Conservation (phyloP, 2,113 vertebrate species). For the Melanerpes aurifrons region DNA sequence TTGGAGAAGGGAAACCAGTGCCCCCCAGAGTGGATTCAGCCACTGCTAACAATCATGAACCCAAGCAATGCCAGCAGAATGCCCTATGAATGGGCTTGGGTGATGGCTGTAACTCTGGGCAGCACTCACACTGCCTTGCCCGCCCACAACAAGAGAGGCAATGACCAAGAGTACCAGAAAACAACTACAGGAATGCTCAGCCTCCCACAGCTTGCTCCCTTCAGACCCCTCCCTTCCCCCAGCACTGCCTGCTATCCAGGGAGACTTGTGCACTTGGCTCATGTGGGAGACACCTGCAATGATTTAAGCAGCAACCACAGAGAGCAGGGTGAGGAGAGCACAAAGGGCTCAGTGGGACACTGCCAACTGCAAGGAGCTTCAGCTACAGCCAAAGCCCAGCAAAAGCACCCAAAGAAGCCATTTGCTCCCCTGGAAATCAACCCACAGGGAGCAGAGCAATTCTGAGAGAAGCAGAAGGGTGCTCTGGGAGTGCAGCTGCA, state of each 20-base stretch:
- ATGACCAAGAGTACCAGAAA: neutral
- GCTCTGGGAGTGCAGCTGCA: neutral
- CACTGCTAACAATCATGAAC: neutral
- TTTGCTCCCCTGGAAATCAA: slow-evolving; percentile 12
- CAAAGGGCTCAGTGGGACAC: neutral
- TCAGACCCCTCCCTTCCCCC: neutral
- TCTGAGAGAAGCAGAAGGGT: neutral
- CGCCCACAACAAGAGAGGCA: neutral
- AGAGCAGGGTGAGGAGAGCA: neutral
- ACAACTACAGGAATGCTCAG: neutral
- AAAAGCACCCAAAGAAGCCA: neutral
- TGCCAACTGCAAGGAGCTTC: neutral
- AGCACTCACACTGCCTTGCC: neutral
- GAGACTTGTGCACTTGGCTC: neutral
- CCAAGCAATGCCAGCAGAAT: neutral
- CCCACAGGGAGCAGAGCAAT: neutral
- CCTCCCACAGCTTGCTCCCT: neutral
- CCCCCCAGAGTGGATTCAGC: neutral
- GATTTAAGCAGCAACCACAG: neutral
- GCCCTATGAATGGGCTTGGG: neutral
- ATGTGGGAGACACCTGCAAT: neutral
- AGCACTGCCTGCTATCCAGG: neutral
- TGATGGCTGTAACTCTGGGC: neutral
- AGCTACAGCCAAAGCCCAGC: neutral
- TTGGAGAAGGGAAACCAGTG: neutral